A percentile compares a stretch with the other conserved stretches of the same genome.
These are phyloP conservation scores for Serilophus lunatus DNA, from an alignment of 2,113 vertebrate genomes.

Conservation along the genomic window DNA sequence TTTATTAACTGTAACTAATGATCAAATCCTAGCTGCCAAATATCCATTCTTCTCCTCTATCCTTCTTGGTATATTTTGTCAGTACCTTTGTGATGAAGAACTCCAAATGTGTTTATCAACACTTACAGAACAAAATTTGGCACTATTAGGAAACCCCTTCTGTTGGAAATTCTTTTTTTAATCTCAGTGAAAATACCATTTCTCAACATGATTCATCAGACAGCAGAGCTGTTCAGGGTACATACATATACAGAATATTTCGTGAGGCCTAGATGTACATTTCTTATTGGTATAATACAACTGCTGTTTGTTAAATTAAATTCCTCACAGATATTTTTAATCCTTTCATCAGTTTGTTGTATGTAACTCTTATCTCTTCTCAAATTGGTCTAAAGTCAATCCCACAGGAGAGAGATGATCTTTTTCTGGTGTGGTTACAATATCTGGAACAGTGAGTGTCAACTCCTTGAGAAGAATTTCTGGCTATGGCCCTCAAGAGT, in stretches of 20 bases:
- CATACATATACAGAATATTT: not conserved
- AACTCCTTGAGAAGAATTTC: not conserved
- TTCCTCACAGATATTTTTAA: not conserved
- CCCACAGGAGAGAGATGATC: not conserved
- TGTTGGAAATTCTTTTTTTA: constrained; percentile 59
- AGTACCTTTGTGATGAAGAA: constrained; percentile 17
- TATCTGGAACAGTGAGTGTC: not conserved
- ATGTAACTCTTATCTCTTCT: not conserved
- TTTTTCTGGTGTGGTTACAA: not conserved
- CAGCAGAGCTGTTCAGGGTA: constrained; percentile 13
- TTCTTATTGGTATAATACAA: not conserved
- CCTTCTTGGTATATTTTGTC: constrained; percentile 11
- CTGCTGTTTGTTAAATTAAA: not conserved
- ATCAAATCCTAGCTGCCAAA: constrained; percentile 22
- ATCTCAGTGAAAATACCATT: constrained; percentile 52
- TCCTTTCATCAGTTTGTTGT: not conserved
- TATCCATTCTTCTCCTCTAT: not conserved
- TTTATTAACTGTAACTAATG: constrained; percentile 25
- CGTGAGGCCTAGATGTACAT: not conserved
- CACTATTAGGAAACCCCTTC: constrained; percentile 57
- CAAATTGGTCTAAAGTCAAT: not conserved
- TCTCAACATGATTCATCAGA: constrained; percentile 40
- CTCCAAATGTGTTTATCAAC: constrained; percentile 56
- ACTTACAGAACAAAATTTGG: constrained; percentile 51
- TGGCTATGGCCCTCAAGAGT: not conserved